Conservation (phyloP, 1,140 invertebrate genomes). For the Planococcus citri region DNA sequence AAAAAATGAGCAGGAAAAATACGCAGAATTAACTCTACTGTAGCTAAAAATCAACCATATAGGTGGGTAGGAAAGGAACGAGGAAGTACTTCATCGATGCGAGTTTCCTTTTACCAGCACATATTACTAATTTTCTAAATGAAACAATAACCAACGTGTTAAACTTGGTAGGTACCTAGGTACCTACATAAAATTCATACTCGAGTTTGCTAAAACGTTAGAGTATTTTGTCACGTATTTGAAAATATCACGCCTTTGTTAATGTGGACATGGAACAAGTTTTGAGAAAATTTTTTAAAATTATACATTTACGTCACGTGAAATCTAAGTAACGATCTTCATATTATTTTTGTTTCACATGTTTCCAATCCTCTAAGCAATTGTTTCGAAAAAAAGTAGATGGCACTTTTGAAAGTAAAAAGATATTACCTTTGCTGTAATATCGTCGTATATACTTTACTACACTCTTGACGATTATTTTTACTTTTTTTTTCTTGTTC, state of each 20-base stretch:
- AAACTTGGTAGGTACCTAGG: not conserved
- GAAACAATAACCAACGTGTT: not conserved
- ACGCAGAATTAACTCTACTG: no score
- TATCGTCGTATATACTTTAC: not conserved
- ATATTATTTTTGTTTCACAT: not conserved
- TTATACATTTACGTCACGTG: conserved; percentile 3
- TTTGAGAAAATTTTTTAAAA: not conserved
- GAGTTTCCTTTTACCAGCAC: no score
- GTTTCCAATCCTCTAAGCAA: not conserved
- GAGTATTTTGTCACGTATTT: conserved; percentile 1
- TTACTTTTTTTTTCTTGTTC: not conserved
- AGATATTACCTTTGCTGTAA: conserved; percentile 7
- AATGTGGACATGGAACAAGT: not conserved
- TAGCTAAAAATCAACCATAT: no score
- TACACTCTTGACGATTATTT: conserved; percentile 7
- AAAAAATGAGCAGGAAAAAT: no score
- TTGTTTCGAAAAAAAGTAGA: not conserved
- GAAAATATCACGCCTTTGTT: not conserved
- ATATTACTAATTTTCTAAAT: not conserved
- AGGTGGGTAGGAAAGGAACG: no score
- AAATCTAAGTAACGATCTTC: not conserved
- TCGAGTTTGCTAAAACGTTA: no score
- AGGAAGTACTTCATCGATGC: no score
- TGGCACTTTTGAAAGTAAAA: not conserved
- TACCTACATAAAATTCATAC: no score